These are phyloP conservation scores for Thymallus thymallus DNA, from an alignment of 2,113 vertebrate species.

Conservation along the genomic window DNA sequence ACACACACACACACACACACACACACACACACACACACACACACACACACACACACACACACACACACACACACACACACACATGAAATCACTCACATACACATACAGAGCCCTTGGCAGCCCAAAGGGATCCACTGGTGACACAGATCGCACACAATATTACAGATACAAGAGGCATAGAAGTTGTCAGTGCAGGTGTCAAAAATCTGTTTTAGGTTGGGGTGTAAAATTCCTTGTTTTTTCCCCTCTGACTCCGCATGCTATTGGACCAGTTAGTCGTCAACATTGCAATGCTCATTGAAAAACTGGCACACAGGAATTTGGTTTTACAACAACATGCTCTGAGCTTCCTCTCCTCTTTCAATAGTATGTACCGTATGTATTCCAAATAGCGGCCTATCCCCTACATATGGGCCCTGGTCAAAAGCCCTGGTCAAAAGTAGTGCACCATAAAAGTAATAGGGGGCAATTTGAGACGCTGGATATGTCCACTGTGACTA, in stretches of 20 bases:
- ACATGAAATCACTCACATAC: background rate
- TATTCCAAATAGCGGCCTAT: too few relatives aligned
- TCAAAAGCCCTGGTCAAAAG: too few relatives aligned
- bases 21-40: conserved; percentile 31
- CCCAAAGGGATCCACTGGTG: background rate
- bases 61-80: conserved; percentile 34
- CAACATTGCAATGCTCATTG: background rate
- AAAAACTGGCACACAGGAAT: conserved; percentile 24
- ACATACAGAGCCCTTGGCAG: background rate
- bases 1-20: conserved; percentile 31
- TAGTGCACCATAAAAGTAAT: too few relatives aligned
- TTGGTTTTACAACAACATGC: conserved; percentile 39
- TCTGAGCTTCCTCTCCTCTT: conserved; percentile 14
- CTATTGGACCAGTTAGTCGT: background rate
- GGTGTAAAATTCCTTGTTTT: background rate
- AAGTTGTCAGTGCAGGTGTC: background rate
- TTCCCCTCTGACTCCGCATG: background rate
- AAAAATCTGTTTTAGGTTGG: conserved; percentile 26
- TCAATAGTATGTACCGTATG: conserved; percentile 26
- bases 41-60: conserved; percentile 34
- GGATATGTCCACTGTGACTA: conserved; percentile 41
- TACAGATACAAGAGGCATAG: conserved; percentile 11
- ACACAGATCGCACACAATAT: too few relatives aligned
- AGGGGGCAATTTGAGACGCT: too few relatives aligned
- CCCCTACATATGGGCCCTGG: too few relatives aligned